Percentiles rank a stretch among this genome's conserved stretches.
Conservation (phyloP, 35 echinoderm and acorn worm species). For the Anneissia japonica region DNA sequence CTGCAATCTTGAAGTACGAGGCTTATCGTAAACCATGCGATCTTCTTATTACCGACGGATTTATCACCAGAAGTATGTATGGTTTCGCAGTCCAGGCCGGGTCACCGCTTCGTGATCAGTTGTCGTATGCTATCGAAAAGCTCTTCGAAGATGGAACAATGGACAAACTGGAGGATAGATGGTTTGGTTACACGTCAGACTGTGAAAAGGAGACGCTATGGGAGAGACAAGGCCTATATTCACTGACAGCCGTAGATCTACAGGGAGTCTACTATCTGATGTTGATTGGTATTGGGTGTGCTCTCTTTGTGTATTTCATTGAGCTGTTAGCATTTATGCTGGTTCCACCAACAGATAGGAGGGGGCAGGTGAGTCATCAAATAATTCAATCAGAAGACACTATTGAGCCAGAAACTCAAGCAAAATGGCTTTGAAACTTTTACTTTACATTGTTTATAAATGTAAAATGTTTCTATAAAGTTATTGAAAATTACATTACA, state of each 20-base stretch:
- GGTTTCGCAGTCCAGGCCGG: slow-evolving; percentile 81
- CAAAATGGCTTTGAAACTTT: neutral
- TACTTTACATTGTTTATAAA: neutral
- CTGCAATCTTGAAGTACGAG: slow-evolving; percentile 43
- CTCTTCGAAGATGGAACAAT: slow-evolving; percentile 54
- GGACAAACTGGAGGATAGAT: slow-evolving; percentile 53
- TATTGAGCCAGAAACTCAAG: neutral
- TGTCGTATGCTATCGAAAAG: slow-evolving; percentile 56
- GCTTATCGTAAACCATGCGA: slow-evolving; percentile 56
- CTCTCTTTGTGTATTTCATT: slow-evolving; percentile 58
- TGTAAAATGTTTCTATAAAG: no score
- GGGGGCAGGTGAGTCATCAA: neutral
- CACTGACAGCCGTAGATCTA: slow-evolving; percentile 65
- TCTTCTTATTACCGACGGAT: slow-evolving; percentile 76
- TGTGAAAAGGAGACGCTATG: slow-evolving; percentile 48
- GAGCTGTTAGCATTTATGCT: slow-evolving; percentile 75
- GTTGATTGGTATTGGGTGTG: slow-evolving; percentile 55
- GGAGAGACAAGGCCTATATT: slow-evolving; percentile 70
- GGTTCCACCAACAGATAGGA: neutral
- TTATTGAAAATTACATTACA: no score
- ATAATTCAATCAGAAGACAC: neutral
- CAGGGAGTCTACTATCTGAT: slow-evolving; percentile 80
- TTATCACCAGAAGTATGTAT: slow-evolving; percentile 77
- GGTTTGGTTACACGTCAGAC: slow-evolving; percentile 37
- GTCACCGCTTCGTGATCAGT: slow-evolving; percentile 77